phyloP scores from a whole-genome alignment of 2,888 invertebrate species.

The Laspeyria flexula region DNA sequence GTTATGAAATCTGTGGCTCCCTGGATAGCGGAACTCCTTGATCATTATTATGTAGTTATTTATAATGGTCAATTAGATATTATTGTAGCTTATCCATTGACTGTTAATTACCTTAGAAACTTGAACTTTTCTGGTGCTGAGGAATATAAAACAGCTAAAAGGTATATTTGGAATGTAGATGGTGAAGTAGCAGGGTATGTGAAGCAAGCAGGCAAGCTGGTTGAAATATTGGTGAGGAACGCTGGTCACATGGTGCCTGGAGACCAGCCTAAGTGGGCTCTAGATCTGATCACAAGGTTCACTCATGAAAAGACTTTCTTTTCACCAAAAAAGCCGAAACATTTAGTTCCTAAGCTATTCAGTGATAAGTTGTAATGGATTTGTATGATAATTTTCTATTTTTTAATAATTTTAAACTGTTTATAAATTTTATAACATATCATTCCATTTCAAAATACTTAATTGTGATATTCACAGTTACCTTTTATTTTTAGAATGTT shows the following conservation, averaged over 20 bases:
- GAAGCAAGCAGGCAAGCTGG: constrained; percentile 89
- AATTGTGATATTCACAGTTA: too few relatives aligned
- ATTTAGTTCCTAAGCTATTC: constrained; percentile 24
- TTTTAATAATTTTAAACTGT: background rate
- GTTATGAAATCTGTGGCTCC: constrained; percentile 93
- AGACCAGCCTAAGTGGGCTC: constrained; percentile 92
- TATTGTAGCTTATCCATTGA: constrained; percentile 95
- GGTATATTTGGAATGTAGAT: constrained; percentile 90
- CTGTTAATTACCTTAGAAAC: constrained; percentile 91
- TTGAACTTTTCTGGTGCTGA: constrained; percentile 89
- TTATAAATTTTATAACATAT: too few relatives aligned
- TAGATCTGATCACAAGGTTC: constrained; percentile 90
- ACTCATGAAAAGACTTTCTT: constrained; percentile 84
- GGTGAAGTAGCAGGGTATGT: constrained; percentile 91
- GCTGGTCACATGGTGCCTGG: constrained; percentile 94
- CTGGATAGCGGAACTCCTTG: constrained; percentile 89
- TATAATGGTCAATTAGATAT: constrained; percentile 97
- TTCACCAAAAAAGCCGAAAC: constrained; percentile 30
- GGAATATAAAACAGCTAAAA: constrained; percentile 88
- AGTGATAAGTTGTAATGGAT: background rate
- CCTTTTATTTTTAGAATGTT: too few relatives aligned
- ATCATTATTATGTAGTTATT: constrained; percentile 90
- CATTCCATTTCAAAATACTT: too few relatives aligned
- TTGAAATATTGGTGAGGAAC: constrained; percentile 90
- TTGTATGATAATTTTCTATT: background rate